Conservation (phyloP, 2,113 vertebrate genomes). For the Ptilorrhoa leucosticta region DNA sequence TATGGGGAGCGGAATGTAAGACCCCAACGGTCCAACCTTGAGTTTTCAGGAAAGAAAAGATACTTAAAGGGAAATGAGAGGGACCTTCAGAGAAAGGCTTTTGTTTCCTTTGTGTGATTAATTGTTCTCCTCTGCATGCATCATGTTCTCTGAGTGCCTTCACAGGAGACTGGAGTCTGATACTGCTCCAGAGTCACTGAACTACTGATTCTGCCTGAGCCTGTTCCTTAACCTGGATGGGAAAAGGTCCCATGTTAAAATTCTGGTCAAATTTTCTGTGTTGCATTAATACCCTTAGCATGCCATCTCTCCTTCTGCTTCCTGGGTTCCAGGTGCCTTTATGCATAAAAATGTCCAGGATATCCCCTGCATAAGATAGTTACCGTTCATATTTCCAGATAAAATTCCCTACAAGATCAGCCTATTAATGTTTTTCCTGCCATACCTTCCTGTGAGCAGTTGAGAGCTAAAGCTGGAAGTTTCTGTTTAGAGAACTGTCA, state of each 20-base stretch:
- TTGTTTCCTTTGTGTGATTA: neutral
- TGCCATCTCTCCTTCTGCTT: neutral
- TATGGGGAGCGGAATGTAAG: neutral
- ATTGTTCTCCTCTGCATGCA: neutral
- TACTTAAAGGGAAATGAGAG: neutral
- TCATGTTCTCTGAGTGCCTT: neutral
- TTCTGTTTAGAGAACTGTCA: neutral
- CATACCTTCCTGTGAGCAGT: fast-evolving
- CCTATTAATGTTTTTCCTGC: neutral
- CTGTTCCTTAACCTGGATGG: neutral
- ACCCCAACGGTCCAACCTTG: neutral
- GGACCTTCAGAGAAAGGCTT: neutral
- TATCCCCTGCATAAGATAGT: neutral
- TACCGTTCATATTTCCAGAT: neutral
- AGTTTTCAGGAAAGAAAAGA: neutral
- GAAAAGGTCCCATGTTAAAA: neutral
- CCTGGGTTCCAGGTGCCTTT: neutral
- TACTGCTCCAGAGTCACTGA: neutral
- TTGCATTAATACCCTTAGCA: neutral
- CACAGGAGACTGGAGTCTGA: neutral
- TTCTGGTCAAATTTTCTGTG: neutral
- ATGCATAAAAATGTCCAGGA: neutral
- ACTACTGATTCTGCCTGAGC: neutral
- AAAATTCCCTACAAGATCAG: neutral
- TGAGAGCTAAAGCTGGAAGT: neutral